Evolutionary conservation across 2,797 vertebrate species (phyloP).

Genomic region (Chromis chromis): DNA sequence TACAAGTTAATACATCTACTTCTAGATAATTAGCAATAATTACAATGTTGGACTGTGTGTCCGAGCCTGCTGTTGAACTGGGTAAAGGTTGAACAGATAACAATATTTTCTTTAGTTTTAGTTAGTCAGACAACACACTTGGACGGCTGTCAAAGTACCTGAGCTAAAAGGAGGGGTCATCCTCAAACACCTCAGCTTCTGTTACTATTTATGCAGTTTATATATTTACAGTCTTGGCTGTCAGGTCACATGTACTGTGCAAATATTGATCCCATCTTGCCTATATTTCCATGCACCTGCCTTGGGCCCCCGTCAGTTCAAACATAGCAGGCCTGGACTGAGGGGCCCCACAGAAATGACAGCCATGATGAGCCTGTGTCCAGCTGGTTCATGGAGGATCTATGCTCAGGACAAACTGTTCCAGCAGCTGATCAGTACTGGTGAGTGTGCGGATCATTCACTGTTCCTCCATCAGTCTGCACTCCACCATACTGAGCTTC

Average conservation of each 20-base stretch:
- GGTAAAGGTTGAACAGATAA: slow-evolving; percentile 54
- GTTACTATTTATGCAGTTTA: background rate
- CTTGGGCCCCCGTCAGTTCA: background rate
- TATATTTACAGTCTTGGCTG: background rate
- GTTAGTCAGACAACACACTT: background rate
- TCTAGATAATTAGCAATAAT: background rate
- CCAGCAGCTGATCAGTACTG: slow-evolving; percentile 17
- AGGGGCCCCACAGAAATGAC: background rate
- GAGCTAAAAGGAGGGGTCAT: background rate
- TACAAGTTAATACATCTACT: background rate
- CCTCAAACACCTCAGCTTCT: background rate
- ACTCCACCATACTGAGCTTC: background rate
- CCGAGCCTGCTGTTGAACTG: slow-evolving; percentile 24
- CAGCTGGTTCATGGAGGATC: background rate
- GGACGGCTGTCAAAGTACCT: background rate
- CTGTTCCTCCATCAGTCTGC: too few species aligned
- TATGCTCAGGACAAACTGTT: slow-evolving; percentile 15
- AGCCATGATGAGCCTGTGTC: background rate
- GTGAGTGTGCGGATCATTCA: slow-evolving; percentile 13
- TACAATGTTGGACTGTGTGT: background rate
- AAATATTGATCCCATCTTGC: background rate
- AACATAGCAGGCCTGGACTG: background rate
- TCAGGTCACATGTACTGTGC: background rate
- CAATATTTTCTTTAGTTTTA: slow-evolving; percentile 4
- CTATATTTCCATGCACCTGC: background rate